These are phyloP conservation scores for Tangara arthus DNA, from an alignment of 2,797 vertebrate genomes.

Conservation along the genomic window DNA sequence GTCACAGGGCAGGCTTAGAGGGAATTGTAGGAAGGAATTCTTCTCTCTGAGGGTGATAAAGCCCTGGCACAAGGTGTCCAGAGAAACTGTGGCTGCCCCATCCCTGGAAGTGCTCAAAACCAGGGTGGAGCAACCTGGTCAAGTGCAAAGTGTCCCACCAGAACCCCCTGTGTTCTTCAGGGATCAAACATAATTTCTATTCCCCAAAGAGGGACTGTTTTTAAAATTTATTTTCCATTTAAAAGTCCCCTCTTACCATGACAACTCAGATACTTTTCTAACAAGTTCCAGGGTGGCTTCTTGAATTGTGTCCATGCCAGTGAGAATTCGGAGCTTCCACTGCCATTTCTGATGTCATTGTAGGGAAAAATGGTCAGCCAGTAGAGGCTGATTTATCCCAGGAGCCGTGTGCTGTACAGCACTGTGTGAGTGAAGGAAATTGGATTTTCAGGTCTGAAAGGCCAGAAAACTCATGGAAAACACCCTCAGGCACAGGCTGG, in stretches of 20 bases:
- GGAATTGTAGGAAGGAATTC: background rate
- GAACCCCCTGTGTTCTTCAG: background rate
- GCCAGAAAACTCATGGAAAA: background rate
- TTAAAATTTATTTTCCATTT: background rate
- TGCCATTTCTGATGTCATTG: background rate
- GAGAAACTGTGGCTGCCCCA: background rate
- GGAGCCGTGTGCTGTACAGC: accelerated
- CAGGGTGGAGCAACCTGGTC: background rate
- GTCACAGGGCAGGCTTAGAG: background rate
- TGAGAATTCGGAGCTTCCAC: background rate
- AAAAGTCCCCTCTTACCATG: background rate
- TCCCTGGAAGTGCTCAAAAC: background rate
- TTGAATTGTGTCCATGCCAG: background rate
- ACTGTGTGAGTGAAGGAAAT: background rate
- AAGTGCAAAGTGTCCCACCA: background rate
- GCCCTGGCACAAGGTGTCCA: background rate
- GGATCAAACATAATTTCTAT: background rate
- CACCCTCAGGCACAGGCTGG: background rate
- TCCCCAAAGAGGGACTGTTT: background rate
- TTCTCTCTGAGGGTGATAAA: background rate
- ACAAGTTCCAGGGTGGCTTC: background rate
- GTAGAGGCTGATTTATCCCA: background rate
- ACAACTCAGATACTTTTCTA: background rate
- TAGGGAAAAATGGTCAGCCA: background rate
- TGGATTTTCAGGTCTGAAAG: background rate